These are phyloP conservation scores for Dipus sagitta DNA, from an alignment of 2,797 vertebrate species.

Conservation along the genomic window DNA sequence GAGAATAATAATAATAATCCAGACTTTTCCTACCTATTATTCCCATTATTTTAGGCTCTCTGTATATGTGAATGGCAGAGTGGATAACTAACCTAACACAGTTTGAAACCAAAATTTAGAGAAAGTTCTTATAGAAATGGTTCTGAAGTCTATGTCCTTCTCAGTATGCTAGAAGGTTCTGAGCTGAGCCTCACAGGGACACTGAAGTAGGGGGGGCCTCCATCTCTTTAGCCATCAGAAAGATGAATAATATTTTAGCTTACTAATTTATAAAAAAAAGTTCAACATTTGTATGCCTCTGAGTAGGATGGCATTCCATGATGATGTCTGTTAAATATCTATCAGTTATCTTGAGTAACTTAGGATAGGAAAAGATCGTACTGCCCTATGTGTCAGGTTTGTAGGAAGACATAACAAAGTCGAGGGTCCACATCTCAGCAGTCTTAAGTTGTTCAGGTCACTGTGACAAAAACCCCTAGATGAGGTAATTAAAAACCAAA, in stretches of 20 bases:
- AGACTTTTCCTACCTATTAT: too few relatives aligned
- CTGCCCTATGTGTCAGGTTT: neutral
- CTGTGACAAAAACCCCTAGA: neutral
- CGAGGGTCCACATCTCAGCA: neutral
- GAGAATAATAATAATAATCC: too few relatives aligned
- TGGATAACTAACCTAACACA: neutral
- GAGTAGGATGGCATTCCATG: neutral
- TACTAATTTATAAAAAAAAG: neutral
- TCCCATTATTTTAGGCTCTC: neutral
- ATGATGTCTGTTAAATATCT: conserved; percentile 1
- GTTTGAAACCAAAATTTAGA: neutral
- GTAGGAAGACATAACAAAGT: neutral
- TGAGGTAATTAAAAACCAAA: neutral
- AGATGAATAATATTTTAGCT: neutral
- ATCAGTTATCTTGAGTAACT: neutral
- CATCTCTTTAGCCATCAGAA: neutral
- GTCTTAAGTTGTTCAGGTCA: neutral
- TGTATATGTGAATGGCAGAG: neutral
- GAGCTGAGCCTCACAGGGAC: neutral
- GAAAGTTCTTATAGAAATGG: neutral
- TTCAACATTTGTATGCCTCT: neutral
- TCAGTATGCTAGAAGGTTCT: neutral
- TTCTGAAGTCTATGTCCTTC: neutral
- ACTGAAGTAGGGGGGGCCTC: neutral
- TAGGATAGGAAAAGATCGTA: neutral